Evolutionary conservation across 1,140 invertebrate genomes (phyloP).

Genomic region (Bombus polaris): DNA sequence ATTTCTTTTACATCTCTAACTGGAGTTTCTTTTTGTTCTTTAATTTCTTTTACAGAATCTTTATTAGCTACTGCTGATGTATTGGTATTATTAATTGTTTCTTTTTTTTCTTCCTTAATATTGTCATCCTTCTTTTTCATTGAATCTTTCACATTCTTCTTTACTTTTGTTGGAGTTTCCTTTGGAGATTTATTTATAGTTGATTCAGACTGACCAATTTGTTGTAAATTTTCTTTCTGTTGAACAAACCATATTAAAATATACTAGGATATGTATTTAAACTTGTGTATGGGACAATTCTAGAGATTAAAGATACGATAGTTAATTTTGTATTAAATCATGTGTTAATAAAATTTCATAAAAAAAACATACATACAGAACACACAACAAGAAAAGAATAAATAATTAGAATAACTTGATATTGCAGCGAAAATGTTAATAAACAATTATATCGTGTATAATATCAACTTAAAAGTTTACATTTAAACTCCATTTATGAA

Average conservation of each 20-base stretch:
- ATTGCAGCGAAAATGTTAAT: not conserved
- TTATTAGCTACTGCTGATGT: conserved; percentile 62
- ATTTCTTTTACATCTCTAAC: conserved; percentile 68
- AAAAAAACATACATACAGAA: not conserved
- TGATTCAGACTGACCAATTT: conserved; percentile 70
- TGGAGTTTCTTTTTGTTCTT: conserved; percentile 73
- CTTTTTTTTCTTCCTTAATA: conserved; percentile 72
- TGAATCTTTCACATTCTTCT: conserved; percentile 76
- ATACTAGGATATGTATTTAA: conserved; percentile 2
- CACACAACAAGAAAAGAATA: not conserved
- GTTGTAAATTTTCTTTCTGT: conserved; percentile 77
- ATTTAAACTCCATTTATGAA: not conserved
- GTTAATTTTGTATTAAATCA: conserved; percentile 12
- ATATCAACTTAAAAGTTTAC: not conserved
- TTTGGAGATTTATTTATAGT: conserved; percentile 76
- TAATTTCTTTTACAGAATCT: conserved; percentile 74
- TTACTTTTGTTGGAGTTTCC: conserved; percentile 77
- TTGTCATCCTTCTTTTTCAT: conserved; percentile 74
- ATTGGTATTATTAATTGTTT: conserved; percentile 49
- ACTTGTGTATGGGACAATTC: not conserved
- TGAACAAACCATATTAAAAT: conserved; percentile 1
- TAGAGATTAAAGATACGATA: conserved; percentile 10
- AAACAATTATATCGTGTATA: not conserved
- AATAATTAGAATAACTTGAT: not conserved
- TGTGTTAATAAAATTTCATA: conserved; percentile 33